Base-by-base conservation (phyloP, 2,888 invertebrate species). In the Lithophane socia region DNA sequence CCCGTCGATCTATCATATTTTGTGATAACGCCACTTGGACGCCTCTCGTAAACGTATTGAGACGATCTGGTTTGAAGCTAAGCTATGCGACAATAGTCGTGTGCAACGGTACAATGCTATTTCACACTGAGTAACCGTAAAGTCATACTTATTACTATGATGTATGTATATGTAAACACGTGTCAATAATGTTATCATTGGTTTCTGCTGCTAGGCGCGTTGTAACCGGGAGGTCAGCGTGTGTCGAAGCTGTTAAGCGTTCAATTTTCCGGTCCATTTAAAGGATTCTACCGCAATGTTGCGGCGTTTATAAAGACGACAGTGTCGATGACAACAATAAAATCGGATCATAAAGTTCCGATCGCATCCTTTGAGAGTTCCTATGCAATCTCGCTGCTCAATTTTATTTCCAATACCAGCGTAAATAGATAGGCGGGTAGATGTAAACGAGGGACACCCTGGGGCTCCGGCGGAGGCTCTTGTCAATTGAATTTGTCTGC, bases 401-500 rank as follows among this genome's bases (percentile, higher is more conserved):
- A 95, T 95, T 95, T 94, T 93, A 94, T 95, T 92, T 94, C 92
- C 92, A 94, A 94, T 94, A 94, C 88, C 89, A 91, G 92, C 93
- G 93, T 95, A 95, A 95, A 95, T 95, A 94, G 94, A 93, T 94
- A 93, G 94, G 93, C 93, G 93, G 92, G 92, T 92, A 88, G 93
- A 94, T 94, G 93, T 94, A 94, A 94, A 93, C 93, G 95, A 93
- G 92, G 92, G 94, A 92, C 94, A 92, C 95, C 95, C 95, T 90
- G 94, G 94, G 93, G 95, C 94, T 93, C 84, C 90, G 90, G 88
- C 90, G 94, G 94, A 94, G 94, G 94, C 94, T 95, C 90, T 92
- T 94, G 94, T 93, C 95, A 96, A 96, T 96, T 96, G 95, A 96
- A 95, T 96, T 96, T 96, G 96, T 96, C 96, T 96, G 95, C 96